Percentiles rank a stretch among this genome's conserved stretches.
phyloP scores from a whole-genome alignment of 2,113 vertebrate genomes.

The Coturnix japonica region DNA sequence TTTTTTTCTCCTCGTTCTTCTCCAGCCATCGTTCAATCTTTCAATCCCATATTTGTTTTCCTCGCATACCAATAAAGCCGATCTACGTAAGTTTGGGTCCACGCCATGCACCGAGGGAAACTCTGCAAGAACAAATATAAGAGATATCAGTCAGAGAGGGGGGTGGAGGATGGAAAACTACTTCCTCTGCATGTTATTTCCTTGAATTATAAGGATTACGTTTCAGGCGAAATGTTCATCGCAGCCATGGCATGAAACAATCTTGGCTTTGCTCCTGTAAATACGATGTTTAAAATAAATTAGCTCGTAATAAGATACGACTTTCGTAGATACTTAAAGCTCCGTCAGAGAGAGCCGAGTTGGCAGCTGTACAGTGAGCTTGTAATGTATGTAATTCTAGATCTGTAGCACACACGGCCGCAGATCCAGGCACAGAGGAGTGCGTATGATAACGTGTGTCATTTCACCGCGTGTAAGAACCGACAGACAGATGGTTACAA shows the following conservation, averaged over 20 bases:
- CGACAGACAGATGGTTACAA: constrained; percentile 33
- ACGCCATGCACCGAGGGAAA: constrained; percentile 50
- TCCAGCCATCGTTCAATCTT: neutral
- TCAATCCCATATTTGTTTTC: neutral
- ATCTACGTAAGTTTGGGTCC: constrained; percentile 47
- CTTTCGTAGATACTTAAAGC: constrained; percentile 9
- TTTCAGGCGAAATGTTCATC: constrained; percentile 16
- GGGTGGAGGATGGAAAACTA: neutral
- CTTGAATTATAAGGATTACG: constrained; percentile 50
- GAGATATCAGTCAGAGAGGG: constrained; percentile 12
- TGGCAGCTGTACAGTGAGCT: constrained; percentile 18
- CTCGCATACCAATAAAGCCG: constrained; percentile 8
- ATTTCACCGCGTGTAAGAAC: neutral
- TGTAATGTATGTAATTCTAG: neutral
- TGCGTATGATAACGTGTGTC: neutral
- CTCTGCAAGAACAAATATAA: constrained; percentile 51
- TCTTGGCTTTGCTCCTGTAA: constrained; percentile 25
- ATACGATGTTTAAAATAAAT: constrained; percentile 41
- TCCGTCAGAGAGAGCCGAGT: neutral
- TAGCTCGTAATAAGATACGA: neutral
- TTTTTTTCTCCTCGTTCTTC: neutral
- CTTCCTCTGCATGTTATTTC: constrained; percentile 52
- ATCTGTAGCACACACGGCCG: neutral
- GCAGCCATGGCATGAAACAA: constrained; percentile 19
- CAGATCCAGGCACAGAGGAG: neutral